A percentile compares a stretch with the other conserved stretches of the same genome.
These are phyloP conservation scores for Mesitornis unicolor DNA, from an alignment of 2,113 vertebrate species.

Conservation along the genomic window DNA sequence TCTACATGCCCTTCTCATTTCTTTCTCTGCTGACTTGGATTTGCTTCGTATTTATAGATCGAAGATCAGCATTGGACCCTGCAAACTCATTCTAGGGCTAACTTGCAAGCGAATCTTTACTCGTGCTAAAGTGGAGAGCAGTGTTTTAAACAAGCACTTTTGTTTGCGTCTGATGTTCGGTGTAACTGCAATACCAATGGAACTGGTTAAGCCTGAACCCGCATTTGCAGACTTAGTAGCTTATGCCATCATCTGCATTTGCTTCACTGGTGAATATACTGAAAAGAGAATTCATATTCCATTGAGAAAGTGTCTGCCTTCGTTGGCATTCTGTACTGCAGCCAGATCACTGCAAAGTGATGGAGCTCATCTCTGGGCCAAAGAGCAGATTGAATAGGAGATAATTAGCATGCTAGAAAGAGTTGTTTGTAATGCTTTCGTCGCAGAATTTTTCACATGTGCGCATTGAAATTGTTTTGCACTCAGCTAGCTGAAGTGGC, in stretches of 20 bases:
- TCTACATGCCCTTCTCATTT: not conserved
- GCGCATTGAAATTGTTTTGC: constrained; percentile 39
- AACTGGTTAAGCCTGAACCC: constrained; percentile 18
- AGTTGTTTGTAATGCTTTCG: constrained; percentile 45
- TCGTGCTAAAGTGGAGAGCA: not conserved
- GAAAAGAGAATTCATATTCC: constrained; percentile 52
- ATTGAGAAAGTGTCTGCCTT: constrained; percentile 50
- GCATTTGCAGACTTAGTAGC: not conserved
- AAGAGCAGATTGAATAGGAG: constrained; percentile 48
- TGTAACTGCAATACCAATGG: not conserved
- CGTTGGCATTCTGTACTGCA: constrained; percentile 50
- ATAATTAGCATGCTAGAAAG: constrained; percentile 64
- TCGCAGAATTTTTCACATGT: constrained; percentile 52
- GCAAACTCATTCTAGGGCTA: not conserved
- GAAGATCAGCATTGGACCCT: not conserved
- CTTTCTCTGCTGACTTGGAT: not conserved
- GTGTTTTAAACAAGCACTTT: not conserved
- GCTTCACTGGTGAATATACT: constrained; percentile 32
- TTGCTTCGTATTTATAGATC: not conserved
- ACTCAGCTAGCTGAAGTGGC: constrained; percentile 25
- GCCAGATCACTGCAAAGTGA: constrained; percentile 25
- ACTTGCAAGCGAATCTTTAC: not conserved
- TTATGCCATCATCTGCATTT: constrained; percentile 5
- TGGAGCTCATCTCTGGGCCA: constrained; percentile 39
- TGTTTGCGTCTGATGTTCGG: not conserved